Percentiles rank a stretch among this genome's conserved stretches.
phyloP scores from a whole-genome alignment of 2,113 vertebrate genomes.

The Bathybates hornii region DNA sequence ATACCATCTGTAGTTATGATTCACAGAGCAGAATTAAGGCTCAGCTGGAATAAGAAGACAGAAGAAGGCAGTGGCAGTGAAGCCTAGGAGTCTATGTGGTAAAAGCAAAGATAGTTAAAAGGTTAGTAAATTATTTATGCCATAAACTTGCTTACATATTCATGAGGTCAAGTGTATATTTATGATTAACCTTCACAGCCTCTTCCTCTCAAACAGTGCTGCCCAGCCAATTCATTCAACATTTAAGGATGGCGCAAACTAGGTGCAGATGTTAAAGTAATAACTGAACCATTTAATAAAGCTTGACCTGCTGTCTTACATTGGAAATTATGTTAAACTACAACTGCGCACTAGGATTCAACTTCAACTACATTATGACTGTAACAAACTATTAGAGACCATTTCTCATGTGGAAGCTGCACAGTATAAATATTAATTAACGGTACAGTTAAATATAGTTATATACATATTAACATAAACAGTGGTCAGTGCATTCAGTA shows the following conservation, averaged over 20 bases:
- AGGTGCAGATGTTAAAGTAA: neutral
- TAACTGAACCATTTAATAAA: neutral
- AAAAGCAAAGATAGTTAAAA: neutral
- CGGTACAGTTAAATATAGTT: neutral
- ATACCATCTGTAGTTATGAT: neutral
- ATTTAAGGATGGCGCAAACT: neutral
- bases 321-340: neutral
- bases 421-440: neutral
- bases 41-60: neutral
- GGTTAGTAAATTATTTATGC: conserved; percentile 42
- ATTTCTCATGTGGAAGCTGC: neutral
- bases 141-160: conserved; percentile 28
- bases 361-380: neutral
- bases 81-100: neutral
- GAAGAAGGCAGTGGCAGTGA: neutral
- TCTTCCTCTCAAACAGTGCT: neutral
- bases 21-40: neutral
- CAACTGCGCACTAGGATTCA: neutral
- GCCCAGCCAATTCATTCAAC: neutral
- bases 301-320: neutral
- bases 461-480: neutral
- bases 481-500: neutral
- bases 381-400: neutral
- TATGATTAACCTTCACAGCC: neutral
- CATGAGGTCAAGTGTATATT: conserved; percentile 13